Evolutionary conservation across 1,140 invertebrate species (phyloP).

Genomic region (Magallana gigas): DNA sequence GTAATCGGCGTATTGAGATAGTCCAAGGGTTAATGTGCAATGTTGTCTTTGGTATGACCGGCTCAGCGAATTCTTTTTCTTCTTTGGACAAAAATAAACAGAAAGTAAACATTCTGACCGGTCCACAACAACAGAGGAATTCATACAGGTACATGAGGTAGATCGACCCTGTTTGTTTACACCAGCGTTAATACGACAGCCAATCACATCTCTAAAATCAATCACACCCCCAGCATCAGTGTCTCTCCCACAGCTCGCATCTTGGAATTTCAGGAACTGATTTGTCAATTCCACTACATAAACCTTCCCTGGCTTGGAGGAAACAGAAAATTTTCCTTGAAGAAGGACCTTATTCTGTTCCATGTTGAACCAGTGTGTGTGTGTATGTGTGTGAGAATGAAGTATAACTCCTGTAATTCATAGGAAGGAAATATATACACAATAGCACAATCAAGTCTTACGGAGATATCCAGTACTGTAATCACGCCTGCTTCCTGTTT

Average conservation of each 20-base stretch:
- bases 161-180: not conserved
- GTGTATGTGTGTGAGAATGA: too few relatives aligned
- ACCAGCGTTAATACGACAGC: not conserved
- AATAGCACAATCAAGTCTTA: not conserved
- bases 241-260: not conserved
- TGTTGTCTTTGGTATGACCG: not conserved
- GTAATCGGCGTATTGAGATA: not conserved
- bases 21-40: not conserved
- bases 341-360: not conserved
- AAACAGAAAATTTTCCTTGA: conserved; percentile 13
- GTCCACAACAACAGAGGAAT: not conserved
- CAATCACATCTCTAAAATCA: conserved; percentile 6
- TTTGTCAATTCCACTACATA: not conserved
- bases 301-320: not conserved
- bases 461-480: not conserved
- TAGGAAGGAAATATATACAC: not conserved
- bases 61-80: not conserved
- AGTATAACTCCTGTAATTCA: too few relatives aligned
- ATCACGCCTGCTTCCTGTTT: not conserved
- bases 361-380: not conserved
- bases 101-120: not conserved
- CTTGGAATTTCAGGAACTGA: not conserved
- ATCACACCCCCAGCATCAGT: not conserved
- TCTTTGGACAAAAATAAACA: conserved; percentile 21
- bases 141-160: not conserved